Evolutionary conservation across 2,797 vertebrate species (phyloP), one percentile per base, ranked within the genome.

Genomic region (Siniperca scherzeri): DNA sequence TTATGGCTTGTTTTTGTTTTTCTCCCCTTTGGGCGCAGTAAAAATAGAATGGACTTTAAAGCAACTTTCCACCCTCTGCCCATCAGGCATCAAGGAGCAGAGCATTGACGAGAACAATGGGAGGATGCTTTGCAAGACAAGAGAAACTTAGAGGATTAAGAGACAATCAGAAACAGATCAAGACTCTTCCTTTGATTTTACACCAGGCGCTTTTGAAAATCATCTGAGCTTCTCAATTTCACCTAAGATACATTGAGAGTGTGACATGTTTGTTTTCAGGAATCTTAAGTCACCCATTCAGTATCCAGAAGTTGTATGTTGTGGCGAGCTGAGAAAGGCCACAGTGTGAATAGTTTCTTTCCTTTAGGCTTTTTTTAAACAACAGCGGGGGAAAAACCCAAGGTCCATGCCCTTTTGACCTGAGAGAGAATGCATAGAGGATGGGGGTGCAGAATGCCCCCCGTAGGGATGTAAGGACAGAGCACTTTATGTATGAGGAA

Each of bases 61-160:
- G 89, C 70, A 85, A 87, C 89, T 87, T 91, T 88, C 87, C 84
- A 88, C 78, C 89, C 87, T 86, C 59, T 85, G 83, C 84, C 82
- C 88, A 90, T 88, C 77, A 92, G 90, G 89, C 88, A 88, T 89
- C 90, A 91, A 75, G 87, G 80, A 90, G 66, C 46, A 74, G 62
- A 87, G 85, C 75, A 87, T 56, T 85, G 70, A 67, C 1, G 16
- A 83, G 84, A 88, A 94, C 93, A 94, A 93, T 77, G 12, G 90
- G 73, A 92, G 87, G 89, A 93, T 91, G 85, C 91, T 91, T 91
- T 85, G 87, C 86, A 93, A 90, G 88, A 94, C 90, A 91, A 92
- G 72, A 90, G 80, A 86, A 89, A 81, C 73, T 80, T 50, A 52
- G 33, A 69, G 38, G 77, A 88, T 84, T 88, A 89, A 80, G 79